phyloP scores from a whole-genome alignment of 2,888 invertebrate genomes.

The Himalopsyche japonica region DNA sequence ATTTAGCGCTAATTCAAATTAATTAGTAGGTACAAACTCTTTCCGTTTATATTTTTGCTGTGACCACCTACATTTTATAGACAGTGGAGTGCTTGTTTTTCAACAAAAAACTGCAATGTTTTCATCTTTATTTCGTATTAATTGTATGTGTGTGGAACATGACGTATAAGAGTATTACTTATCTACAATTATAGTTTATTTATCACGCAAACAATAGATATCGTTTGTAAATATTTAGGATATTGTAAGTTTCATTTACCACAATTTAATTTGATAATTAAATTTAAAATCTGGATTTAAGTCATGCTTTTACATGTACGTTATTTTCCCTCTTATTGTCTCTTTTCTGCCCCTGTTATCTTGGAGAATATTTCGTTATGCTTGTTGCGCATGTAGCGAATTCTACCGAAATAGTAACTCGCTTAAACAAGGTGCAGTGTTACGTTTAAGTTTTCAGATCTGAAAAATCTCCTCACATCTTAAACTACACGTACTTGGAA shows the following conservation, averaged over 20 bases:
- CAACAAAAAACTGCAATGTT: too few species aligned
- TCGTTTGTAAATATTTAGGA: too few species aligned
- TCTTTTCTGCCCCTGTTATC: not conserved
- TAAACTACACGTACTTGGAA: not conserved
- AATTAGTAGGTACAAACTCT: not conserved
- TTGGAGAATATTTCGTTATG: conserved; percentile 4
- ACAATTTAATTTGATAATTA: too few species aligned
- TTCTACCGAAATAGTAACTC: not conserved
- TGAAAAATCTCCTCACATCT: not conserved
- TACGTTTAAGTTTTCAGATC: not conserved
- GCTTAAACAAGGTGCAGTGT: not conserved
- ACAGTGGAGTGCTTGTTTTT: not conserved
- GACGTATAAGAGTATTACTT: too few species aligned
- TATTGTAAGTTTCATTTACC: too few species aligned
- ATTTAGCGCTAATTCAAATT: not conserved
- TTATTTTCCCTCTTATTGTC: not conserved
- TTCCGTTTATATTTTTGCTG: not conserved
- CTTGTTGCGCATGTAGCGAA: conserved; percentile 8
- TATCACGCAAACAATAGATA: too few species aligned
- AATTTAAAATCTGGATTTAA: too few species aligned
- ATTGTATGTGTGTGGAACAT: too few species aligned
- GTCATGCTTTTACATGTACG: not conserved
- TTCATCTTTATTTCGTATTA: too few species aligned
- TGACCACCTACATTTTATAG: not conserved
- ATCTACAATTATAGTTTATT: too few species aligned